Evolutionary conservation across 1,140 invertebrate species (phyloP), one percentile per base, ranked within the genome.

Genomic region (Aphelenchoides besseyi): DNA sequence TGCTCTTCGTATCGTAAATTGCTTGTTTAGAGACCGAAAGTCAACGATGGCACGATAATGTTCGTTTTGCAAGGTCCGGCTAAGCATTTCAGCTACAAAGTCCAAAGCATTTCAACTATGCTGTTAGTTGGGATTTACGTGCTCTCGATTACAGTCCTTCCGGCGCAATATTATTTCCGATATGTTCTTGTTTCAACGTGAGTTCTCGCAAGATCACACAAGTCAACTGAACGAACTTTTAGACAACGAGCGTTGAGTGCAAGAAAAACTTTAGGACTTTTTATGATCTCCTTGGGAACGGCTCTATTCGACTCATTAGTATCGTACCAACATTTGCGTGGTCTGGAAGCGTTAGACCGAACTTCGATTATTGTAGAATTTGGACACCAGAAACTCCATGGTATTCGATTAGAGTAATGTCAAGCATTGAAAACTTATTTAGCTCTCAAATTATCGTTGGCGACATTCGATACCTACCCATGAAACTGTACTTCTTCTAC

Each of bases 401-500:
- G 41, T 48, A 48, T 16, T 12, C 23, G 41, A 48, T 12, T 12
- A 48, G 12, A 23, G 41, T 16, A 16, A 48, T 12, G 41, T 16
- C 12, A 23, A 16, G 41, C 12, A 48, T 48, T 12, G 23, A 23
- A 16, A 23, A 23, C 12, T 48, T 23, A 48, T 48, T 48, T 23
- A 48, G 41, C 41, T 23, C 55, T 28, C 55, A 5, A 59, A 5
- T 59, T 33, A 23, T 59, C 18, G 55, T 59, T 18, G 55, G 55
- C 26, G 55, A 59, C 23, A 8, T 59, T 5, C 5, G 55, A 59
- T 59, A 59, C 55, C 23, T 28, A 5, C 55, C 55, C 12, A 59
- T 59, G 55, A 5, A 59, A 59, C 16, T 59, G 5, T 59, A 59
- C 55, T 59, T 59, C 18, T 5, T 59, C 26, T 59, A 59, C 55